A percentile compares a stretch with the other conserved stretches of the same genome.
These are phyloP conservation scores for Lapara coniferarum DNA, from an alignment of 2,888 invertebrate genomes.

Conservation along the genomic window DNA sequence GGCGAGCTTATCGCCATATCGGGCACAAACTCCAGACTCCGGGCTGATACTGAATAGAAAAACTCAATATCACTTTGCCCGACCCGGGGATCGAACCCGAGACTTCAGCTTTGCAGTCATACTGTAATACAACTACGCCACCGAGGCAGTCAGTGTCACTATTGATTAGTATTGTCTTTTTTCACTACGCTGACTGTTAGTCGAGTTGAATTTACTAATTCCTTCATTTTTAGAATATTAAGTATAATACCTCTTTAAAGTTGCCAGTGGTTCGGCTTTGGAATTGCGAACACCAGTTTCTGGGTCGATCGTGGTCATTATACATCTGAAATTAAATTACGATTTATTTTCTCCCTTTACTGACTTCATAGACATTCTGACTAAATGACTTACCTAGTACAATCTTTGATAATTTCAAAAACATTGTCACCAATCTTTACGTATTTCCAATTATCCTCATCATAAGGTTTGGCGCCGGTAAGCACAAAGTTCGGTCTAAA, in stretches of 20 bases:
- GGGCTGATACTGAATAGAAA: too few species aligned
- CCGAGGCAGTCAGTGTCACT: too few species aligned
- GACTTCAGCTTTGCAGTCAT: too few species aligned
- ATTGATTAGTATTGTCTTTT: not conserved
- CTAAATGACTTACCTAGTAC: slow-evolving; percentile 76
- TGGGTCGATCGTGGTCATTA: slow-evolving; percentile 88
- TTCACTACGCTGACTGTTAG: too few species aligned
- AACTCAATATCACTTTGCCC: too few species aligned
- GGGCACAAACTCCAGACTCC: too few species aligned
- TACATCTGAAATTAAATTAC: slow-evolving; percentile 75
- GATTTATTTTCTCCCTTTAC: slow-evolving; percentile 3
- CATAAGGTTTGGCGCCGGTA: slow-evolving; percentile 82
- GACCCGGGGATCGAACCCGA: too few species aligned
- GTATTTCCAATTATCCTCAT: slow-evolving; percentile 89
- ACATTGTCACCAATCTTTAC: slow-evolving; percentile 86
- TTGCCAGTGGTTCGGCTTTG: slow-evolving; percentile 85
- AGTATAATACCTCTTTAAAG: slow-evolving; percentile 82
- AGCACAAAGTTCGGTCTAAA: slow-evolving; percentile 89
- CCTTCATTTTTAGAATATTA: too few species aligned
- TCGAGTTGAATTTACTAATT: too few species aligned
- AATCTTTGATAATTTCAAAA: slow-evolving; percentile 86
- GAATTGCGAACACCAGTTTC: slow-evolving; percentile 85
- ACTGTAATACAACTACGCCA: too few species aligned
- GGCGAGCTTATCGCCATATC: too few species aligned
- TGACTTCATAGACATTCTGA: not conserved